Evolutionary conservation across 2,797 vertebrate genomes (phyloP).

Genomic region (Cossypha heuglini): DNA sequence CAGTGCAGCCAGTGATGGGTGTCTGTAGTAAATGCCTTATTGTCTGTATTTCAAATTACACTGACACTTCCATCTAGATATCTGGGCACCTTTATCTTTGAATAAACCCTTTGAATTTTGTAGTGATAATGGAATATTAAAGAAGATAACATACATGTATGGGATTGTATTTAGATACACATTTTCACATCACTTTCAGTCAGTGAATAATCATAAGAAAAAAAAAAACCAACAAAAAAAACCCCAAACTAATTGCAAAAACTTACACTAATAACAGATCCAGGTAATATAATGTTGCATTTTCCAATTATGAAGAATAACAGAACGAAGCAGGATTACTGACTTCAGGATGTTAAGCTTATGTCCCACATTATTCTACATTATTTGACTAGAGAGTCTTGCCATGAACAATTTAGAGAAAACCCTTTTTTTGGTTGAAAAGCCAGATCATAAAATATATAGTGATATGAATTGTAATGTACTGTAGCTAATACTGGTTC

Average conservation of each 20-base stretch:
- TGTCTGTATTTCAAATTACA: background rate
- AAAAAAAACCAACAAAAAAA: too few relatives aligned
- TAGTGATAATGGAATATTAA: background rate
- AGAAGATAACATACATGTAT: background rate
- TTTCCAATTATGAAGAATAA: background rate
- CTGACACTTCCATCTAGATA: background rate
- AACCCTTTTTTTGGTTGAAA: background rate
- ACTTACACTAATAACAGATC: background rate
- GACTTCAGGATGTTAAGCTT: background rate
- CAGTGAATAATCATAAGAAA: background rate
- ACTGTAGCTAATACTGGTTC: background rate
- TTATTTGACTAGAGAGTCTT: background rate
- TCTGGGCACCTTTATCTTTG: background rate
- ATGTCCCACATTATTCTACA: background rate
- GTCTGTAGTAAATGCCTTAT: background rate
- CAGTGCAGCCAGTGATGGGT: background rate
- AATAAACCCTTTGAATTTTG: background rate
- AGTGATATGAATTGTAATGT: background rate
- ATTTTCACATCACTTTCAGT: background rate
- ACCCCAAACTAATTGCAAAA: background rate
- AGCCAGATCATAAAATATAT: background rate
- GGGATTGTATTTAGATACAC: background rate
- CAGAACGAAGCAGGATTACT: background rate
- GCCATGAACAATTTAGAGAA: background rate
- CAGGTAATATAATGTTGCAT: background rate